Evolutionary conservation across 1,140 invertebrate species (phyloP).

Genomic region (Heliconius melpomene): DNA sequence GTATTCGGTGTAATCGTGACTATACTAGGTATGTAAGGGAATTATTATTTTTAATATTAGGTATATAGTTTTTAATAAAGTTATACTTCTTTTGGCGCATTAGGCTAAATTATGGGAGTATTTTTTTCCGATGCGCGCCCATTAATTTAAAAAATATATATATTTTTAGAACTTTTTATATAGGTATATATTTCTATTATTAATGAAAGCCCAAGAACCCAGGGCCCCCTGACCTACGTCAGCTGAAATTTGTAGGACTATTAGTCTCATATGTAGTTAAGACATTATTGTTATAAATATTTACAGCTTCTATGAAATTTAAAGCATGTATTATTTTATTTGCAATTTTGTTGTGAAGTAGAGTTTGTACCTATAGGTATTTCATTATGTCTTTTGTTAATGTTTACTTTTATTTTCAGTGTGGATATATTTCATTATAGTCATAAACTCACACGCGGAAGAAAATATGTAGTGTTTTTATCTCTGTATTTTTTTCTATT

Average conservation of each 20-base stretch:
- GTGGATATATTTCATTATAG: slow-evolving; percentile 47
- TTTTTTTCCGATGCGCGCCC: too few species aligned
- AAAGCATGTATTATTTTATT: too few species aligned
- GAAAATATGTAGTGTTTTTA: not conserved
- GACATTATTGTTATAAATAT: not conserved
- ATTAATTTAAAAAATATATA: too few species aligned
- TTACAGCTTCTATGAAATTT: not conserved
- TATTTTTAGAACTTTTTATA: too few species aligned
- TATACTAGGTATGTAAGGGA: slow-evolving; percentile 39
- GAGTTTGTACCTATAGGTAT: not conserved
- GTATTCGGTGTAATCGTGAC: slow-evolving; percentile 39
- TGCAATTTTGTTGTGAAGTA: not conserved
- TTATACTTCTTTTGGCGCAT: too few species aligned
- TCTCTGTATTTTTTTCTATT: not conserved
- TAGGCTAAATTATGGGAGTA: too few species aligned
- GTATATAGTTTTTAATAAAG: too few species aligned
- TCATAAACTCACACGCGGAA: slow-evolving; percentile 46
- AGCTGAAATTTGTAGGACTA: too few species aligned
- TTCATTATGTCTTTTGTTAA: not conserved
- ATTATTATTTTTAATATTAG: not conserved
- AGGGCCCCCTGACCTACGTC: too few species aligned
- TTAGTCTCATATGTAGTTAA: too few species aligned
- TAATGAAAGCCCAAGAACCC: too few species aligned
- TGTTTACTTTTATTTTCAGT: slow-evolving; percentile 46
- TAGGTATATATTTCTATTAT: too few species aligned